phyloP scores from a whole-genome alignment of 2,888 invertebrate species.

The Cynaeus angustus region DNA sequence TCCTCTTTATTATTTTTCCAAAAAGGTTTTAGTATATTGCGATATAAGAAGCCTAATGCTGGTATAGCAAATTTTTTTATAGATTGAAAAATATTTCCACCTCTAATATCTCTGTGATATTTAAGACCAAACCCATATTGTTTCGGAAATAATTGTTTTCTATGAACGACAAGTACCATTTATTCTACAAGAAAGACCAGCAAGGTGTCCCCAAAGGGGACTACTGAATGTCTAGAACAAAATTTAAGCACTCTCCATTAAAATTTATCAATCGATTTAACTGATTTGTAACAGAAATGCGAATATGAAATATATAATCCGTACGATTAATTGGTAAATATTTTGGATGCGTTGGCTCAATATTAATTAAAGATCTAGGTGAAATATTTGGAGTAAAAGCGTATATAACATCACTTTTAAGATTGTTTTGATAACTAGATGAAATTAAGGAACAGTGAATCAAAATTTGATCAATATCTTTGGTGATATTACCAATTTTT shows the following conservation, averaged over 20 bases:
- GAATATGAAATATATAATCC: constrained; percentile 38
- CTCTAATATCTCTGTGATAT: constrained; percentile 37
- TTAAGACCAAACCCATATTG: constrained; percentile 38
- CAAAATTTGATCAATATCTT: constrained; percentile 33
- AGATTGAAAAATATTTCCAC: constrained; percentile 40
- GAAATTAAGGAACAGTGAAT: constrained; percentile 26
- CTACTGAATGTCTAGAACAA: constrained; percentile 43
- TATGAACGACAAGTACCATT: constrained; percentile 36
- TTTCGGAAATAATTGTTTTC: constrained; percentile 33
- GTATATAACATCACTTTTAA: constrained; percentile 30
- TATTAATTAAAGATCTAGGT: constrained; percentile 32
- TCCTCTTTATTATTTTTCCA: constrained; percentile 34
- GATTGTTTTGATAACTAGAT: constrained; percentile 30
- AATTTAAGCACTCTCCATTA: constrained; percentile 44
- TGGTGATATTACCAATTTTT: constrained; percentile 32
- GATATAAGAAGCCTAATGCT: constrained; percentile 39
- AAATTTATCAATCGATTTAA: constrained; percentile 41
- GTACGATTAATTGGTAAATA: constrained; percentile 28
- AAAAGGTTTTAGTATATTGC: constrained; percentile 37
- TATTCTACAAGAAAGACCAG: constrained; percentile 24
- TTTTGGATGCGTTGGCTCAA: constrained; percentile 26
- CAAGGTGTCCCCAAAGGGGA: constrained; percentile 11
- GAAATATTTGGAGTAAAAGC: constrained; percentile 32
- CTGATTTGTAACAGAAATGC: constrained; percentile 41
- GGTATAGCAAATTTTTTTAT: constrained; percentile 37